Evolutionary conservation across 2,888 invertebrate species (phyloP).

Genomic region (Acanthopleura granulata): DNA sequence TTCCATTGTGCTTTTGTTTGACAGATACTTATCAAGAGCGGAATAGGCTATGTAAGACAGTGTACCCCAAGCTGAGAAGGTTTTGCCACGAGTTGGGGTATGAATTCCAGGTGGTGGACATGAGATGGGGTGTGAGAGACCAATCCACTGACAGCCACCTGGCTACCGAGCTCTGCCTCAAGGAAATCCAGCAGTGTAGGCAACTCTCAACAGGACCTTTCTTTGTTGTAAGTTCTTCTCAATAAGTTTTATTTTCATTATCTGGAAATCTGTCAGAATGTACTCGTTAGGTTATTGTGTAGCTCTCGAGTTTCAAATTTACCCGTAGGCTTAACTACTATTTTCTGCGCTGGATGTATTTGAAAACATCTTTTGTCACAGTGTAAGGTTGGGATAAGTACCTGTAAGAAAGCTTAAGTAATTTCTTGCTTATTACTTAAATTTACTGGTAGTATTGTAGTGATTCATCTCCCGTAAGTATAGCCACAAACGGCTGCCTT

Average conservation of each 20-base stretch:
- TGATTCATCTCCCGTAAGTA: too few species aligned
- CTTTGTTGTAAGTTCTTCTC: slow-evolving; percentile 36
- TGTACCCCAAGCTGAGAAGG: slow-evolving; percentile 39
- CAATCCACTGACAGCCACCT: slow-evolving; percentile 39
- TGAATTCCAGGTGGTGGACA: slow-evolving; percentile 39
- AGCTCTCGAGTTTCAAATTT: too few species aligned
- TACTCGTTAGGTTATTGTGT: too few species aligned
- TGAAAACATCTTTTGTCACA: too few species aligned
- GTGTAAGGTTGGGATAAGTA: too few species aligned
- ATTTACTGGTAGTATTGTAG: too few species aligned
- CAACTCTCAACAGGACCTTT: slow-evolving; percentile 37
- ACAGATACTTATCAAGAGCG: slow-evolving; percentile 37
- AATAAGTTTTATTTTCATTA: neutral
- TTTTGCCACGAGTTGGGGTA: slow-evolving; percentile 36
- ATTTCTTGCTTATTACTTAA: too few species aligned
- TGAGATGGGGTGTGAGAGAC: slow-evolving; percentile 41
- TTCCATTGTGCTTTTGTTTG: neutral
- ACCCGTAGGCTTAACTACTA: too few species aligned
- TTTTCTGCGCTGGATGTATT: too few species aligned
- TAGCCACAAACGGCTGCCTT: too few species aligned
- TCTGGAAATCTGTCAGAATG: neutral
- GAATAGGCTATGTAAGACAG: slow-evolving; percentile 35
- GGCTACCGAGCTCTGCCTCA: slow-evolving; percentile 36
- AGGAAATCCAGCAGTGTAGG: slow-evolving; percentile 35
- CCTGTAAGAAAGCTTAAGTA: too few species aligned